phyloP scores from a whole-genome alignment of 2,888 invertebrate genomes.

The Acleris laterana region DNA sequence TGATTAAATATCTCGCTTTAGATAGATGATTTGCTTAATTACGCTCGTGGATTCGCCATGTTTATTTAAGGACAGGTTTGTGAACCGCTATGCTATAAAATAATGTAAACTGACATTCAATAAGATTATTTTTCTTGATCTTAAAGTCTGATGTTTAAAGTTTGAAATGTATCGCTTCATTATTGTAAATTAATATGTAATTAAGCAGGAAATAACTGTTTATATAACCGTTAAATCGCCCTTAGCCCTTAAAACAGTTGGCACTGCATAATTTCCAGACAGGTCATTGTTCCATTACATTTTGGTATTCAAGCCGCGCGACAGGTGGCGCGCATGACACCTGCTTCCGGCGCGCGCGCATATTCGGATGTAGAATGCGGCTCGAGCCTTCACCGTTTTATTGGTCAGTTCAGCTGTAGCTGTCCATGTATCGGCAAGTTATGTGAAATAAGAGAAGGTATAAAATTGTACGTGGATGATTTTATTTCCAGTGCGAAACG shows the following conservation, averaged over 20 bases:
- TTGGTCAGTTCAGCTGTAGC: slow-evolving; percentile 9
- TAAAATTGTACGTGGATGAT: neutral
- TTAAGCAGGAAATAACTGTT: neutral
- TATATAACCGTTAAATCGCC: slow-evolving; percentile 12
- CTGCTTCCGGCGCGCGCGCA: slow-evolving; percentile 70
- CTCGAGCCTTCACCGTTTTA: slow-evolving; percentile 7
- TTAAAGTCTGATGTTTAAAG: no score
- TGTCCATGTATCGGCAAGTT: slow-evolving; percentile 7
- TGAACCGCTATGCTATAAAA: no score
- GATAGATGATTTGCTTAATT: slow-evolving; percentile 14
- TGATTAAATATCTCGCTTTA: slow-evolving; percentile 53
- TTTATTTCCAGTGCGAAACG: slow-evolving; percentile 17
- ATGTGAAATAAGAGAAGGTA: neutral
- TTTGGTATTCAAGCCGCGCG: slow-evolving; percentile 68
- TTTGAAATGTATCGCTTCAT: no score
- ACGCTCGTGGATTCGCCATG: neutral
- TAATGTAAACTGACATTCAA: no score
- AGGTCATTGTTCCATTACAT: slow-evolving; percentile 65
- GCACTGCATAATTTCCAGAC: slow-evolving; percentile 44
- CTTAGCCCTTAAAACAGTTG: slow-evolving; percentile 12
- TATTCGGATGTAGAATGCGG: slow-evolving; percentile 52
- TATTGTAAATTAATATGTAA: no score
- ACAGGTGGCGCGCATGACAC: slow-evolving; percentile 70
- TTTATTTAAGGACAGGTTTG: slow-evolving; percentile 1
- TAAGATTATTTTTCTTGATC: no score